Conservation (phyloP, 1,140 invertebrate species). For the Latrodectus geometricus region DNA sequence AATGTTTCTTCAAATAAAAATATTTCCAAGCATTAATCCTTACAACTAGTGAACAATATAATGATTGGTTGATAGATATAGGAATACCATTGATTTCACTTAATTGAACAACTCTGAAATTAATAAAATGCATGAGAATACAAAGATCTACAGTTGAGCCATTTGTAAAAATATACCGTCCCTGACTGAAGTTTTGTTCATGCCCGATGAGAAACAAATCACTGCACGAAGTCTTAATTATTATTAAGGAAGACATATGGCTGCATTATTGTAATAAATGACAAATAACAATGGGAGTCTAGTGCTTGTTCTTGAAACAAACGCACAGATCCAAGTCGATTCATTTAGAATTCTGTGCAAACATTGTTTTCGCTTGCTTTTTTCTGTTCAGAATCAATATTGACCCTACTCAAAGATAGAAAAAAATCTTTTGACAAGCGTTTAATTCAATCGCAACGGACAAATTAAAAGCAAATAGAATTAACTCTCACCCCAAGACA, state of each 20-base stretch:
- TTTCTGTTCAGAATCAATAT: slow-evolving; percentile 40
- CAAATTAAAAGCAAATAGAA: slow-evolving; percentile 60
- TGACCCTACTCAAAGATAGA: slow-evolving; percentile 6
- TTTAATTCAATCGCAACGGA: slow-evolving; percentile 36
- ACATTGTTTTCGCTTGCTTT: slow-evolving; percentile 6
- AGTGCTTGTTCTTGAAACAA: slow-evolving; percentile 26
- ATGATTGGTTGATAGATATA: too few relatives aligned
- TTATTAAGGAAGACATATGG: slow-evolving; percentile 18
- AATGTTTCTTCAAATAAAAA: too few relatives aligned
- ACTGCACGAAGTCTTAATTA: slow-evolving; percentile 37
- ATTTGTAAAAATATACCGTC: too few relatives aligned
- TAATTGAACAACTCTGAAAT: too few relatives aligned
- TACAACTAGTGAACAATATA: too few relatives aligned
- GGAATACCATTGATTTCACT: too few relatives aligned
- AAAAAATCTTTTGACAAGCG: slow-evolving; percentile 37
- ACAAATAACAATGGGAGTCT: slow-evolving; percentile 52
- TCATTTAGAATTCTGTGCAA: slow-evolving; percentile 31
- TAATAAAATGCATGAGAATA: too few relatives aligned
- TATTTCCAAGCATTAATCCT: too few relatives aligned
- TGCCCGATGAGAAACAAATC: slow-evolving; percentile 23
- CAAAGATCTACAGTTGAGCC: too few relatives aligned
- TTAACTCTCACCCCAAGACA: slow-evolving; percentile 32
- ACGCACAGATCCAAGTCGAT: background rate
- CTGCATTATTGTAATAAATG: slow-evolving; percentile 30
- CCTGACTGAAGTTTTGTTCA: background rate